Evolutionary conservation across 2,113 vertebrate genomes (phyloP).

Genomic region (Halichoerus grypus): DNA sequence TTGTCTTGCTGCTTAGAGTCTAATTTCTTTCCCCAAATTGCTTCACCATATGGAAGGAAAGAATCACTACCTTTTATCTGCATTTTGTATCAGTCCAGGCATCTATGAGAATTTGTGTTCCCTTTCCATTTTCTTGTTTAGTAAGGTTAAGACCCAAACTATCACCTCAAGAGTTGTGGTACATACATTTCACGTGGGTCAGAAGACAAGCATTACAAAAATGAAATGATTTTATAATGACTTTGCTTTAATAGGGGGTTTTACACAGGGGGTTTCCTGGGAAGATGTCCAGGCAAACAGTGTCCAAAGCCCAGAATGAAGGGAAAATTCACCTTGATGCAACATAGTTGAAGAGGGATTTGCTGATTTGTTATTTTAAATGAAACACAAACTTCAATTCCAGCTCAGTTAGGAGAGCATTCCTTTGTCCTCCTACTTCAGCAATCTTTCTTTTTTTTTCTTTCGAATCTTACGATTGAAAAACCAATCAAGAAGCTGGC

Average conservation of each 20-base stretch:
- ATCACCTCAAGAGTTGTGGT: conserved; percentile 29
- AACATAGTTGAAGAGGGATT: conserved; percentile 37
- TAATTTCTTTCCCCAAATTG: conserved; percentile 46
- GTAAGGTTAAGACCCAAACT: conserved; percentile 26
- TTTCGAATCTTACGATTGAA: conserved; percentile 25
- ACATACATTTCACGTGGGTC: conserved; percentile 49
- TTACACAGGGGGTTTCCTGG: conserved; percentile 62
- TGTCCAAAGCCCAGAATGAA: conserved; percentile 63
- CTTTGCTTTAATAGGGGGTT: conserved; percentile 51
- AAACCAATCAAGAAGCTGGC: conserved; percentile 68
- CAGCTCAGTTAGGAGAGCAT: conserved; percentile 62
- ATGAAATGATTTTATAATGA: conserved; percentile 66
- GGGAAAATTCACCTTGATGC: conserved; percentile 66
- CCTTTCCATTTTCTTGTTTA: conserved; percentile 55
- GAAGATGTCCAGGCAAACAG: conserved; percentile 66
- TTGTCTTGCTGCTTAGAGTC: conserved; percentile 12
- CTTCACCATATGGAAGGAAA: conserved; percentile 31
- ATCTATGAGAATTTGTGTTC: background rate
- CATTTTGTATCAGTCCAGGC: background rate
- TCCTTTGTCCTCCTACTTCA: conserved; percentile 71
- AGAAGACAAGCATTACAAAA: conserved; percentile 50
- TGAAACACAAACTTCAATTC: conserved; percentile 74
- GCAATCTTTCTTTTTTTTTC: background rate
- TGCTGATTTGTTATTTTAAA: conserved; percentile 74
- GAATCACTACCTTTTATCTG: conserved; percentile 39